Evolutionary conservation across 2,797 vertebrate genomes (phyloP).

Genomic region (Arnoldichthys spilopterus): DNA sequence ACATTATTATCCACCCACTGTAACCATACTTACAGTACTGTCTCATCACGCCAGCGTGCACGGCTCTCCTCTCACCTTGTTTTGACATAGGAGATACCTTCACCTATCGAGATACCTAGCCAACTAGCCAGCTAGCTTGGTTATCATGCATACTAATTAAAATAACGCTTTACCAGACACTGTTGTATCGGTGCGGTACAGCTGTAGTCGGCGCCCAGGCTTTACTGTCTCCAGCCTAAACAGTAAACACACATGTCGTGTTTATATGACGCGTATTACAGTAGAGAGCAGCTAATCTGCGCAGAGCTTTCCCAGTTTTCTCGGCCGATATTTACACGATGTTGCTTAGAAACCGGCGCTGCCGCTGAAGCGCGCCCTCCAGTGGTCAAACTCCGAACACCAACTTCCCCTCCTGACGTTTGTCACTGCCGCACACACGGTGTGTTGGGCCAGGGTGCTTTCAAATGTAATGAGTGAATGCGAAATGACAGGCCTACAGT

Average conservation of each 20-base stretch:
- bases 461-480: too few species aligned
- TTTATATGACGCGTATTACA: neutral
- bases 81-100: too few species aligned
- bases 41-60: too few species aligned
- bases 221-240: neutral
- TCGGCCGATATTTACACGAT: slow-evolving; percentile 64
- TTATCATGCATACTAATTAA: slow-evolving; percentile 17
- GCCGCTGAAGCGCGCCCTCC: neutral
- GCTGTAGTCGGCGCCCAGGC: neutral
- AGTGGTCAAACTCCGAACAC: neutral
- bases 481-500: too few species aligned
- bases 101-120: too few species aligned
- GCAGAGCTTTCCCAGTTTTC: neutral
- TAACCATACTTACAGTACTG: too few species aligned
- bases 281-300: neutral
- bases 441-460: too few species aligned
- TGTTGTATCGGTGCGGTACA: neutral
- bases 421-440: neutral
- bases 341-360: slow-evolving; percentile 71
- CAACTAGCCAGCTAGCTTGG: neutral
- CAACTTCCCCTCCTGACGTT: neutral
- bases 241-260: neutral
- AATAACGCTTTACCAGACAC: neutral
- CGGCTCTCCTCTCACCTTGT: too few species aligned
- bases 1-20: neutral